Base-by-base conservation (phyloP, 1,140 invertebrate species). In the Venturia canescens region DNA sequence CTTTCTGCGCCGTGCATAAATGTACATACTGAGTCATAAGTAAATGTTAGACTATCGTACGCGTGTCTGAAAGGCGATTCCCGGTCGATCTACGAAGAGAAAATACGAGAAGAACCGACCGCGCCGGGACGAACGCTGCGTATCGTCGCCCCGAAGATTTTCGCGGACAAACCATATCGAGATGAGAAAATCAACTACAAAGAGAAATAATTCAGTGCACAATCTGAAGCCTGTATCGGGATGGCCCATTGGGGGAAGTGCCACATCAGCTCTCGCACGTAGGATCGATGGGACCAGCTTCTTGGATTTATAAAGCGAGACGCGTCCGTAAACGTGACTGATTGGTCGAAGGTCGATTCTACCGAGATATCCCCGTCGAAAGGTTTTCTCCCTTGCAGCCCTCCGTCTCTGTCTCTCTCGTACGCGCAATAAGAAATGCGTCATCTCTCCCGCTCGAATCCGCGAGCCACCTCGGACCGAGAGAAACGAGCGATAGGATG, bases 281-380 rank as follows among this genome's bases (percentile, higher is more conserved):
- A 74, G 44, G 23, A 74, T 74, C 71, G 71, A 74, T 74, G 71
- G 15, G 38, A 48, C 23, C 53, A 11, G 16, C 23, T 0, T 26
- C 5, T 44, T 44, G 38, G 38, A 44, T 50, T 26, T 23, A 53
- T 69, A 69, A 69, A 69, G 60, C 23, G 66, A 69, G 29, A 69
- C 66, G 18, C 3, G 48, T 74, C 71, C 48, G 71, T 74, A 27
- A 74, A 53, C 71, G 71, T 53, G 71, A 74, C 71, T 74, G 71
- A 74, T 74, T 74, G 71, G 71, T 74, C 44, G 44, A 74, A 74
- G 71, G 71, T 50, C 71, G 71, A 74, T 74, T 18, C 71, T 53
- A 18, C 23, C 44, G 29, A 53, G 71, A 74, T 74, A 74, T 74
- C 71, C 23, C 1, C 23, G 38, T 27, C 71, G 44, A 50, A 48